Evolutionary conservation across 2,113 vertebrate species (phyloP).

Genomic region (Ochotona princeps): DNA sequence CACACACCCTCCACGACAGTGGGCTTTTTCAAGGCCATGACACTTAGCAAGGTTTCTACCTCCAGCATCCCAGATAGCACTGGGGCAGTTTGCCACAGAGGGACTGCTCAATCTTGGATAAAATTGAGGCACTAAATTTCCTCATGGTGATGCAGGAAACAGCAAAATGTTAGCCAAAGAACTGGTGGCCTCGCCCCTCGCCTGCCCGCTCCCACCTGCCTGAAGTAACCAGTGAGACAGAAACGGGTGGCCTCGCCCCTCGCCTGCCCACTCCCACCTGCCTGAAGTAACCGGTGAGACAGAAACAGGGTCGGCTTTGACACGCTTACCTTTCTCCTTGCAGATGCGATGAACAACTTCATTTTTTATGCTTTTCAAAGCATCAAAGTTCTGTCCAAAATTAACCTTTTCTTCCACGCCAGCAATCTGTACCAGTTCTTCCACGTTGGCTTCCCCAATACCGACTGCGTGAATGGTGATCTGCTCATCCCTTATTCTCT

Average conservation of each 20-base stretch:
- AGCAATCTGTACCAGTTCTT: constrained; percentile 76
- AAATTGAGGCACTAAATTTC: not conserved
- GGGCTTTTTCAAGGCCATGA: not conserved
- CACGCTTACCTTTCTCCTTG: constrained; percentile 75
- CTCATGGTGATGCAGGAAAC: not conserved
- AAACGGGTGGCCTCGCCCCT: not conserved
- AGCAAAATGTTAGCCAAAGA: not conserved
- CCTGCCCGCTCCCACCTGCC: not conserved
- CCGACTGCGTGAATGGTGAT: constrained; percentile 75
- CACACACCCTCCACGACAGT: not conserved
- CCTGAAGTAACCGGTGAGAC: not conserved
- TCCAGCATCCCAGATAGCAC: not conserved
- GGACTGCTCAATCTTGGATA: not conserved
- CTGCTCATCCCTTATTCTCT: constrained; percentile 58
- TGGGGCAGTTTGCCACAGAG: not conserved
- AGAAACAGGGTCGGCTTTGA: not conserved
- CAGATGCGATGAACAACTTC: constrained; percentile 76
- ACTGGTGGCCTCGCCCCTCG: not conserved
- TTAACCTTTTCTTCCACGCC: constrained; percentile 61
- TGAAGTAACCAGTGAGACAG: not conserved
- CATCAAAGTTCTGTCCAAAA: constrained; percentile 78
- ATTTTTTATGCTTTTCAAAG: constrained; percentile 78
- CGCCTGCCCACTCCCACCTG: not conserved
- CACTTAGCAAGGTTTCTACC: not conserved
- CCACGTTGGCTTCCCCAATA: constrained; percentile 61